phyloP scores from a whole-genome alignment of 1,140 invertebrate species.

The Pogonomyrmex barbatus region DNA sequence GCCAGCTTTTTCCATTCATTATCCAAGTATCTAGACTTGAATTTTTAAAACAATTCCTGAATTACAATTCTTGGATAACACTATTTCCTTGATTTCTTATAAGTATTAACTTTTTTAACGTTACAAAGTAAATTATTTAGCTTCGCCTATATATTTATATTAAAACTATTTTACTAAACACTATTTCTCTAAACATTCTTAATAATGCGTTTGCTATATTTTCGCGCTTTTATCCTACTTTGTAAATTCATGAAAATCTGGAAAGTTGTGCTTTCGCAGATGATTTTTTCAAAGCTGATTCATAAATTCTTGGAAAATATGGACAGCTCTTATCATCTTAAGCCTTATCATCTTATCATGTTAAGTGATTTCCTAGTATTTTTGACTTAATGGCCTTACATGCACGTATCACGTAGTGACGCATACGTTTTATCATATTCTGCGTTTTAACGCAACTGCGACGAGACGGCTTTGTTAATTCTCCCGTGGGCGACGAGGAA shows the following conservation, averaged over 20 bases:
- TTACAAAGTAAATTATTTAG: not conserved
- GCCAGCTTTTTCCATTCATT: not conserved
- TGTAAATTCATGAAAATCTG: not conserved
- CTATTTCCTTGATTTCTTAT: not conserved
- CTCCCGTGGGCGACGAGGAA: not conserved
- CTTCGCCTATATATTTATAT: not conserved
- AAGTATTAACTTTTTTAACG: too few relatives aligned
- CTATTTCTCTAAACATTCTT: not conserved
- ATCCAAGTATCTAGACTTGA: not conserved
- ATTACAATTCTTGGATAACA: not conserved
- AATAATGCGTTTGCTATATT: not conserved
- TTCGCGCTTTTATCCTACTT: not conserved
- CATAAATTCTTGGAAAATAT: not conserved
- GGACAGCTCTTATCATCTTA: conserved; percentile 14
- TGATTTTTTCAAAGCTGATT: not conserved
- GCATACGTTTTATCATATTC: not conserved
- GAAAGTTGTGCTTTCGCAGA: not conserved
- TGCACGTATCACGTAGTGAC: not conserved
- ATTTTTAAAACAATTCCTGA: not conserved
- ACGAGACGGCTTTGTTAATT: not conserved
- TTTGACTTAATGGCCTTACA: conserved; percentile 3
- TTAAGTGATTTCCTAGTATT: not conserved
- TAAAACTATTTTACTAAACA: not conserved
- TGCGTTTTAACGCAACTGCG: not conserved
- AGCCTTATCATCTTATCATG: too few relatives aligned